These are phyloP conservation scores for Cyanoderma ruficeps DNA, from an alignment of 2,113 vertebrate species.

Conservation along the genomic window DNA sequence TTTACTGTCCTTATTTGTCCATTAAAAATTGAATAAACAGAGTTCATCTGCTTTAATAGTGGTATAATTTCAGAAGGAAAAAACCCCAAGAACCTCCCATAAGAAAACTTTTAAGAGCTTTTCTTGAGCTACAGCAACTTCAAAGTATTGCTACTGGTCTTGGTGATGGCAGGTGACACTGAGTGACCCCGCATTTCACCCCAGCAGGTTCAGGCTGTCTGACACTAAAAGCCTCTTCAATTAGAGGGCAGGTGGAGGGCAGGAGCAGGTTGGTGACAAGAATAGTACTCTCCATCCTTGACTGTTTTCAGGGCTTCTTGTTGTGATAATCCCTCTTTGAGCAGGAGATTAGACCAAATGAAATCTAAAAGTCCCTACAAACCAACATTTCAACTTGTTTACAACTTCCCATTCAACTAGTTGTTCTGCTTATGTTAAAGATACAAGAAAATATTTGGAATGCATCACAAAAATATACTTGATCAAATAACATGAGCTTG, in stretches of 20 bases:
- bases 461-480: background rate
- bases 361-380: background rate
- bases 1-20: background rate
- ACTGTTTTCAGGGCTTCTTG: background rate
- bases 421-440: background rate
- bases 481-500: background rate
- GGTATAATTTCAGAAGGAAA: background rate
- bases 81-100: background rate
- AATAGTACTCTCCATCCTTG: background rate
- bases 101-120: background rate
- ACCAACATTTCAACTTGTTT: background rate
- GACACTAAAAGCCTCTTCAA: background rate
- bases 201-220: background rate
- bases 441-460: background rate
- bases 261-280: background rate
- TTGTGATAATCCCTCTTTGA: background rate
- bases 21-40: background rate
- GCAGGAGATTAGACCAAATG: background rate
- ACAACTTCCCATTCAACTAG: background rate
- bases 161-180: background rate
- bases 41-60: background rate
- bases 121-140: background rate
- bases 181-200: fast-evolving
- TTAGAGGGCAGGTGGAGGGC: background rate
- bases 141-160: background rate